A percentile compares a stretch with the other conserved stretches of the same genome.
Evolutionary conservation across 2,888 invertebrate species (phyloP).

Genomic region (Scaptodrosophila latifasciaeformis): DNA sequence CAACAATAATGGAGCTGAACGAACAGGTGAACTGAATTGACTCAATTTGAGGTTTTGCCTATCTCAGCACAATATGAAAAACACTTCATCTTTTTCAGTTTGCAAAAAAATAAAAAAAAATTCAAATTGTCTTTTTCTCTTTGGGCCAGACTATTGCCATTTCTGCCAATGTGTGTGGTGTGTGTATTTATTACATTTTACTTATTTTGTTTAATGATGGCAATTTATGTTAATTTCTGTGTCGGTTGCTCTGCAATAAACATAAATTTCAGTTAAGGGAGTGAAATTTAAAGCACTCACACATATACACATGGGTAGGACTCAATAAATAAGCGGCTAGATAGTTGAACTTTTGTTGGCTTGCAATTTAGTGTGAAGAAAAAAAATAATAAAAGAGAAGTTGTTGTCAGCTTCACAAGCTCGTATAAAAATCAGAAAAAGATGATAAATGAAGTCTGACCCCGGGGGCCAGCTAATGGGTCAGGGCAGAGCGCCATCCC

Average conservation of each 20-base stretch:
- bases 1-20: background rate
- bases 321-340: conserved; percentile 7
- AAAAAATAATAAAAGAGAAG: too few relatives aligned
- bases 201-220: conserved; percentile 48
- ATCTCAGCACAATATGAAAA: too few relatives aligned
- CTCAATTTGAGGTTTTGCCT: conserved; percentile 14
- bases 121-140: too few relatives aligned
- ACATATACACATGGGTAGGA: background rate
- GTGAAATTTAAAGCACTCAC: conserved; percentile 54
- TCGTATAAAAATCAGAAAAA: conserved; percentile 5
- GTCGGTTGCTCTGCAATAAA: conserved; percentile 44
- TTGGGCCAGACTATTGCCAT: too few relatives aligned
- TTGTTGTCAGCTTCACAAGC: background rate
- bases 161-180: background rate
- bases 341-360: conserved; percentile 4
- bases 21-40: conserved; percentile 22
- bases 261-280: conserved; percentile 60
- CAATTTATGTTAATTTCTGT: conserved; percentile 62
- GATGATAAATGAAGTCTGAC: conserved; percentile 27
- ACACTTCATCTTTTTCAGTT: too few relatives aligned
- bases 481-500: too few relatives aligned
- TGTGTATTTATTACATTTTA: conserved; percentile 25
- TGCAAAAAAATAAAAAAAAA: too few relatives aligned
- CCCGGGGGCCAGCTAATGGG: too few relatives aligned
- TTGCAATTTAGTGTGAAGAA: too few relatives aligned